These are phyloP conservation scores for Dufourea novaeangliae DNA, from an alignment of 1,140 invertebrate genomes.

Conservation along the genomic window DNA sequence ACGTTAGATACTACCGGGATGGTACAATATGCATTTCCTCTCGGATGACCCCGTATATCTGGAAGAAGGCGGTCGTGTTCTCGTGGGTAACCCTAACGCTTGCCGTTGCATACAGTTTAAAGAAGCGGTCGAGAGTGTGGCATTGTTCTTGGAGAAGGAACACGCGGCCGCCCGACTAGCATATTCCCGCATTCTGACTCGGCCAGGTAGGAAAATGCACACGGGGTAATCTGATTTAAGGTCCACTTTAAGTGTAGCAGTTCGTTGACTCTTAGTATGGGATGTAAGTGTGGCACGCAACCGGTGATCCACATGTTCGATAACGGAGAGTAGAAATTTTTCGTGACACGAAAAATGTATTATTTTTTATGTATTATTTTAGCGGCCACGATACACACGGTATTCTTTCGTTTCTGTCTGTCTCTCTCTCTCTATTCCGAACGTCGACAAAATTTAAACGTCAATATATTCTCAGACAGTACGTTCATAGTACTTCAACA, in stretches of 20 bases:
- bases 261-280: constrained; percentile 50
- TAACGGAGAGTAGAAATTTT: constrained; percentile 45
- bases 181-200: constrained; percentile 12
- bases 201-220: constrained; percentile 52
- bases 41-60: neutral
- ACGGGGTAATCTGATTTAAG: constrained; percentile 62
- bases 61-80: neutral
- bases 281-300: constrained; percentile 56
- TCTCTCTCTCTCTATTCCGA: neutral
- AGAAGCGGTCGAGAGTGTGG: neutral
- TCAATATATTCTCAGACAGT: neutral
- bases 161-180: neutral
- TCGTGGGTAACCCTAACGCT: constrained; percentile 1
- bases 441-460: neutral
- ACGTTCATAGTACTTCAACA: neutral
- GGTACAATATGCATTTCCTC: neutral
- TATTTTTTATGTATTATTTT: constrained; percentile 45
- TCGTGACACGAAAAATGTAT: constrained; percentile 38
- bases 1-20: too few relatives aligned
- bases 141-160: constrained; percentile 4
- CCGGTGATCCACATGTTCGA: constrained; percentile 54
- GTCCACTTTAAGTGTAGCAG: constrained; percentile 49
- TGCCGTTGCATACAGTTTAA: neutral
- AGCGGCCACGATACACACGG: neutral
- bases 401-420: neutral